Evolutionary conservation across 1,140 invertebrate species (phyloP), one percentile per base, ranked within the genome.

Genomic region (Mamestra configurata): DNA sequence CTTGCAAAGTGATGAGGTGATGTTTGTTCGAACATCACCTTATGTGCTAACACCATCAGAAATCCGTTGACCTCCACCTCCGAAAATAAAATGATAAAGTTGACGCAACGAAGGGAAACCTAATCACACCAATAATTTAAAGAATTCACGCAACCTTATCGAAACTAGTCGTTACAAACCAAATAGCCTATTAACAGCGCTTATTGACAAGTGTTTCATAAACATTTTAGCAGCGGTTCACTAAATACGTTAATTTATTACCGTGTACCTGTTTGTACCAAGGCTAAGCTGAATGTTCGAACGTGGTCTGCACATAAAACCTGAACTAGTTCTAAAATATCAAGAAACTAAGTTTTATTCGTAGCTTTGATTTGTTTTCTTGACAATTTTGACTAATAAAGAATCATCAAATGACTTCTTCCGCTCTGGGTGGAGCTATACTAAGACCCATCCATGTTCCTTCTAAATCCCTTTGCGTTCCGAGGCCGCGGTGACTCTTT

Each of bases 191-290:
- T 64, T 20, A 11, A 7, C 31, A 20, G 59, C 35, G 40, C 11
- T 57, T 31, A 61, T 35, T 35, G 57, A 61, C 15, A 35, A 35
- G 27, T n/a, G 4, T 10, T 40, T 40, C n/a, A 64, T 64, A 40
- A 37, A 37, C 8, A 22, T 40, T 66, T 37, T 66, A 43, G n/a
- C 61, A 5, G 61, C 40, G 10, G 20, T 66, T 64, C 18, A 20
- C 35, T 66, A 66, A 40, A 40, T 66, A 40, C 27, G 18, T 13
- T 66, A 66, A 66, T 66, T 66, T 66, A 66, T 66, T 40, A 8
- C 13, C 35, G 0, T 40, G 35, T 40, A 20, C 13, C 18, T 22
- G 11, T 8, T 57, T 5, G 24, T 59, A 59, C 11, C 35, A 20
- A 20, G 61, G 35, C 35, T 8, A 66, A 20, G 22, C 15, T 4